Conservation (phyloP, 2,888 invertebrate genomes). For the Bombyx huttoni region DNA sequence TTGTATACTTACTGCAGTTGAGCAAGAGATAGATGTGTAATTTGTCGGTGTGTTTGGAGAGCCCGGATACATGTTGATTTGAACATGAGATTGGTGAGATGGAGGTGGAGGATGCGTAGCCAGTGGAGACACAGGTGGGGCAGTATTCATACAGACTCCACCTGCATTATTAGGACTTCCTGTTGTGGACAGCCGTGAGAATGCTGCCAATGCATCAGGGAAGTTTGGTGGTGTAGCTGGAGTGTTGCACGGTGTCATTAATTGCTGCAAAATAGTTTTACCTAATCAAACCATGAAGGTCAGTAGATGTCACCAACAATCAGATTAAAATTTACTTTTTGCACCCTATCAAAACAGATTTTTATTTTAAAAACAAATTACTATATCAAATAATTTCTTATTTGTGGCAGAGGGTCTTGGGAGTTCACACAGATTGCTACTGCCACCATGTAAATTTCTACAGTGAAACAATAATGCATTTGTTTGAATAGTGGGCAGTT, state of each 20-base stretch:
- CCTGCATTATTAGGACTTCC: slow-evolving; percentile 58
- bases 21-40: slow-evolving; percentile 57
- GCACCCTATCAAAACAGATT: too few relatives aligned
- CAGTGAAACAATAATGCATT: too few relatives aligned
- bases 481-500: too few relatives aligned
- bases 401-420: too few relatives aligned
- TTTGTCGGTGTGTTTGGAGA: slow-evolving; percentile 49
- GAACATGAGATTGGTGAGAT: slow-evolving; percentile 25
- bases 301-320: too few relatives aligned
- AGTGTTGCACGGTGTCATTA: slow-evolving; percentile 94
- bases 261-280: slow-evolving; percentile 61
- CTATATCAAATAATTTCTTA: too few relatives aligned
- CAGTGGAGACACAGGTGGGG: slow-evolving; percentile 57
- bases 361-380: too few relatives aligned
- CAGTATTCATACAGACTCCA: slow-evolving; percentile 29
- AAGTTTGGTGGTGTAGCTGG: slow-evolving; percentile 96
- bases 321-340: too few relatives aligned
- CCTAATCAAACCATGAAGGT: too few relatives aligned
- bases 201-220: slow-evolving; percentile 90
- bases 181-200: slow-evolving; percentile 88
- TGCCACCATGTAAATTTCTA: too few relatives aligned
- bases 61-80: slow-evolving; percentile 43
- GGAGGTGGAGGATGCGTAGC: slow-evolving; percentile 53
- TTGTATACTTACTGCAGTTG: slow-evolving; percentile 52
- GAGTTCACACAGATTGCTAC: too few relatives aligned